Evolutionary conservation across 2,797 vertebrate species (phyloP).

Genomic region (Pseudochromis fuscus): DNA sequence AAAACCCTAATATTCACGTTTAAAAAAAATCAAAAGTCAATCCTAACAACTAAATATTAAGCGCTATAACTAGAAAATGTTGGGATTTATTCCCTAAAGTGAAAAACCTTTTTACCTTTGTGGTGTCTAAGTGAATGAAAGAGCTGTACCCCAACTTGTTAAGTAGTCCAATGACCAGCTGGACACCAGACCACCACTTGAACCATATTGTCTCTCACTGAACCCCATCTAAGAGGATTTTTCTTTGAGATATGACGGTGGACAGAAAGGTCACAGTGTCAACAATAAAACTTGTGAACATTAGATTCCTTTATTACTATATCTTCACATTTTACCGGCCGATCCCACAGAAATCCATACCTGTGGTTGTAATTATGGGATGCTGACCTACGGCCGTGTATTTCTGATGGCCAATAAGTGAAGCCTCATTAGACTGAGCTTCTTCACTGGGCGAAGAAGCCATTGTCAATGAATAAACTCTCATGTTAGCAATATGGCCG

Average conservation of each 20-base stretch:
- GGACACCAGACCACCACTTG: conserved; percentile 1
- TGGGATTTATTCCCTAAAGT: background rate
- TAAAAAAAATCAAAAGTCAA: too few species aligned
- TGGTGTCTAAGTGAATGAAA: background rate
- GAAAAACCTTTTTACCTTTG: background rate
- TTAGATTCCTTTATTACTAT: background rate
- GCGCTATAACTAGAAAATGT: background rate
- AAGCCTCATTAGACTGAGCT: conserved; percentile 51
- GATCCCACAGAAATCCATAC: conserved; percentile 1
- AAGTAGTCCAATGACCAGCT: background rate
- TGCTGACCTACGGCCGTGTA: conserved; percentile 45
- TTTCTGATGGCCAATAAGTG: conserved; percentile 52
- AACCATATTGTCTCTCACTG: background rate
- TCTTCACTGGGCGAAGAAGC: conserved; percentile 33
- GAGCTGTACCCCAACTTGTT: background rate
- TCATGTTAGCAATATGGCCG: background rate
- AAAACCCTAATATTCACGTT: background rate
- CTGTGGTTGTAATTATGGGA: conserved; percentile 19
- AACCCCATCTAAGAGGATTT: conserved; percentile 8
- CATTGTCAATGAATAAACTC: conserved; percentile 37
- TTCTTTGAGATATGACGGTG: background rate
- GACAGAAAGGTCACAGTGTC: conserved; percentile 21
- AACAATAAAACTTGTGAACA: background rate
- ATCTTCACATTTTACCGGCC: background rate
- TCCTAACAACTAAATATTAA: fast-evolving